These are phyloP conservation scores for Scaptomyza tumidula DNA, from an alignment of 2,888 invertebrate genomes.

Conservation along the genomic window DNA sequence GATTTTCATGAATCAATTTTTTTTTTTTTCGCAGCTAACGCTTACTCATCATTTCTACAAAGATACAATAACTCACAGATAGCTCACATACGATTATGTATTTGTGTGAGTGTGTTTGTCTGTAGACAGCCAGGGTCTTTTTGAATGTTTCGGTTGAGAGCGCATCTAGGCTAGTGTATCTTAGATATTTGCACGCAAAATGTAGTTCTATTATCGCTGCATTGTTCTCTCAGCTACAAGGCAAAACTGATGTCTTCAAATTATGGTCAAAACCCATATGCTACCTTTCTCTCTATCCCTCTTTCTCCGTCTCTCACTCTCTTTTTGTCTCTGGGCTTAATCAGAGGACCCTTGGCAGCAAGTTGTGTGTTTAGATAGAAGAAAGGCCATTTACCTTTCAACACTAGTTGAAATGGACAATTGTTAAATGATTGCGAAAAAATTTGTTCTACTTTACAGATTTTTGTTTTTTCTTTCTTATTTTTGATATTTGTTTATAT, in stretches of 20 bases:
- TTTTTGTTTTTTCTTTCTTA: conserved; percentile 5
- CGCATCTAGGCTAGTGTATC: conserved; percentile 83
- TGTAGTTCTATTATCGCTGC: conserved; percentile 63
- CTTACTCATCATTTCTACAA: conserved; percentile 65
- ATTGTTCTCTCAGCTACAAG: conserved; percentile 57
- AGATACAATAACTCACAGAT: conserved; percentile 69
- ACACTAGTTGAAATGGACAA: conserved; percentile 35
- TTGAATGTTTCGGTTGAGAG: conserved; percentile 82
- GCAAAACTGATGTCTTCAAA: conserved; percentile 53
- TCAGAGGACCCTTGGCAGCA: conserved; percentile 22
- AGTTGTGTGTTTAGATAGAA: neutral
- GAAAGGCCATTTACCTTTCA: conserved; percentile 37
- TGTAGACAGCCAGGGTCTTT: conserved; percentile 81
- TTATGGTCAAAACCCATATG: conserved; percentile 50
- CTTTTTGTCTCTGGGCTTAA: conserved; percentile 17
- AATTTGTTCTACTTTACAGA: conserved; percentile 53
- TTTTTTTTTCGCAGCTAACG: conserved; percentile 53
- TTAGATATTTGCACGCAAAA: conserved; percentile 84
- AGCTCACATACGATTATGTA: conserved; percentile 43
- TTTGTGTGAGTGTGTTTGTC: conserved; percentile 19
- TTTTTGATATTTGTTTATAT: conserved; percentile 42
- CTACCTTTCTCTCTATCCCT: neutral
- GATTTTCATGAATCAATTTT: conserved; percentile 32
- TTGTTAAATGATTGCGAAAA: conserved; percentile 50
- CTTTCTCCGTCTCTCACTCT: neutral